Base-by-base conservation (phyloP, 2,888 invertebrate genomes). In the Ypsolopha scabrella region DNA sequence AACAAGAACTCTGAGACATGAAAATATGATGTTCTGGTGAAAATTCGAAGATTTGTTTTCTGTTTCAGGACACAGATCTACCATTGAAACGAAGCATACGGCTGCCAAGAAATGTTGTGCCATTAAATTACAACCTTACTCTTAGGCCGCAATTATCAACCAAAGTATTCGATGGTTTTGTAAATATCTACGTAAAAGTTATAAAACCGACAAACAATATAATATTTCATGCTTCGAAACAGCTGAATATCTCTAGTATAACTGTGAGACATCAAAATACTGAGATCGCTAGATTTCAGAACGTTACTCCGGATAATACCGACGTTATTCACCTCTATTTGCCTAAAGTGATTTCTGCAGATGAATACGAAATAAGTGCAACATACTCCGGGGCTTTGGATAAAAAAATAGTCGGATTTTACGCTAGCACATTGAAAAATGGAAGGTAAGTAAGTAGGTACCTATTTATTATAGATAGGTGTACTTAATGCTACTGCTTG, bases 91-190 rank as follows among this genome's bases (percentile, higher is more conserved):
- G 4, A 24, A 24, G 24, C 39, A n/a, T n/a, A n/a, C 37, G 79
- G 51, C 70, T 95, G 9, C 91, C 93, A 1, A 74, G 71, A 38
- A 67, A 87, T 41, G 74, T 92, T 0, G 65, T 77, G 36, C 94
- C 95, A 0, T 62, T 70, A 13, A 87, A 90, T 55, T 95, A 95
- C 67, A 89, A 92, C 60, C 75, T 95, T 4, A 82, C 79, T 49
- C 72, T 95, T 37, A 78, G 88, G 64, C 94, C 95, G 0, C 76
- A 93, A 61, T 76, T 93, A 55, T 72, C 70, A 6, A 75, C 68
- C 39, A 89, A 89, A 71, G 87, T 56, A 67, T 87, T 62, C 88
- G 87, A 53, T 45, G 94, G 93, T 10, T 78, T 72, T 50, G 88
- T 90, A 0, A 64, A 58, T 0, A 89, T 91, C 43, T 59, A 57